Conservation (phyloP, 1,140 invertebrate genomes). For the Pachyrhynchus sulphureomaculatus region DNA sequence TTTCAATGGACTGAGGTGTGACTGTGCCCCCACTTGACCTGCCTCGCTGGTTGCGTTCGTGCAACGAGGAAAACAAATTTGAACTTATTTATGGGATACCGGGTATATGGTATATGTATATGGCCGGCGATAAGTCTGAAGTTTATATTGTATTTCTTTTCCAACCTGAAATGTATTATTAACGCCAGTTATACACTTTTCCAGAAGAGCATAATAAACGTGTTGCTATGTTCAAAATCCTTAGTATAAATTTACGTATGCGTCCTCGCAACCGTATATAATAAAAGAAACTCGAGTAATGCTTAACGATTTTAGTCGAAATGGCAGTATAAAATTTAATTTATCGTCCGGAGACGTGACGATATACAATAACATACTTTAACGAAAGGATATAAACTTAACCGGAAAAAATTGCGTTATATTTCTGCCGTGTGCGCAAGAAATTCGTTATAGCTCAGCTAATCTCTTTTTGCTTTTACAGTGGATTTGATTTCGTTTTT, state of each 20-base stretch:
- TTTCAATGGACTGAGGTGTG: too few relatives aligned
- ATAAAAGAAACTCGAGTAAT: conserved; percentile 9
- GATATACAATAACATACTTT: conserved; percentile 34
- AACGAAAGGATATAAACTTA: conserved; percentile 18
- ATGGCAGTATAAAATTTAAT: conserved; percentile 35
- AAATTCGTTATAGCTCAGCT: not conserved
- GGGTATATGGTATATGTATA: too few relatives aligned
- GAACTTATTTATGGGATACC: too few relatives aligned
- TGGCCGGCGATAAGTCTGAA: too few relatives aligned
- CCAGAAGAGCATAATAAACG: too few relatives aligned
- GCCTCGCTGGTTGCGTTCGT: too few relatives aligned
- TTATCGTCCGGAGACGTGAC: conserved; percentile 32
- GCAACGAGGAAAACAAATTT: too few relatives aligned
- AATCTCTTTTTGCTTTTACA: not conserved
- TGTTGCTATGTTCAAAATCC: too few relatives aligned
- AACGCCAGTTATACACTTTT: too few relatives aligned
- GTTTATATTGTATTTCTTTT: too few relatives aligned
- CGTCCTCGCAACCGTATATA: not conserved
- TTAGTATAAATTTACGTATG: not conserved
- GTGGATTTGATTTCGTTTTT: conserved; percentile 1
- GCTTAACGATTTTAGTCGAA: conserved; percentile 18
- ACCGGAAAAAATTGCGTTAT: conserved; percentile 21
- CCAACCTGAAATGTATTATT: too few relatives aligned
- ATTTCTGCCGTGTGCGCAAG: conserved; percentile 3
- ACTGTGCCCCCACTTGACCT: too few relatives aligned